Conservation (phyloP, 2,888 invertebrate species). For the Plagodis dolabraria region DNA sequence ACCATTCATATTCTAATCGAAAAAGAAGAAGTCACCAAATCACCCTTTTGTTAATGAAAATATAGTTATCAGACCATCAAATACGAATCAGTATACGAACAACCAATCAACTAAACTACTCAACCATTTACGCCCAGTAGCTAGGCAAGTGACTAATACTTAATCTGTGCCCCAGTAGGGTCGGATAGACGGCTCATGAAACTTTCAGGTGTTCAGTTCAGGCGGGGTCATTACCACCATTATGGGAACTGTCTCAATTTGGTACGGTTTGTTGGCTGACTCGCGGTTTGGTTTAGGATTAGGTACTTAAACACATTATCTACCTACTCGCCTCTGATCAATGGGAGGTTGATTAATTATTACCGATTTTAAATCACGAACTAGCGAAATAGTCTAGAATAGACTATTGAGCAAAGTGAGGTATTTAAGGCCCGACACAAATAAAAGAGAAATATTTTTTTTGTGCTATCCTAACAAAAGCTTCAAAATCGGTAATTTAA, state of each 20-base stretch:
- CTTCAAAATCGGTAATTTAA: too few relatives aligned
- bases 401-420: too few relatives aligned
- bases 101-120: constrained; percentile 9
- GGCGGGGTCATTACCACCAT: constrained; percentile 6
- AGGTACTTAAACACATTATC: too few relatives aligned
- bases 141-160: neutral
- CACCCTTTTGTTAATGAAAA: too few relatives aligned
- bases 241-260: constrained; percentile 12
- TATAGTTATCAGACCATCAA: too few relatives aligned
- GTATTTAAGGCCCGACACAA: neutral
- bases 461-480: too few relatives aligned
- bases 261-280: constrained; percentile 1
- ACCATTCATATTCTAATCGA: too few relatives aligned
- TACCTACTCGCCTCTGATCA: too few relatives aligned
- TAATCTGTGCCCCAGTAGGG: neutral
- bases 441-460: too few relatives aligned
- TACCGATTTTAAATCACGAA: too few relatives aligned
- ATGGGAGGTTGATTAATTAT: too few relatives aligned
- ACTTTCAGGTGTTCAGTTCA: constrained; percentile 8
- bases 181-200: constrained; percentile 10
- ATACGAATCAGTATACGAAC: neutral
- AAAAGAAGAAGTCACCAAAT: neutral
- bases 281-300: neutral
- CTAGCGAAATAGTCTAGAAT: too few relatives aligned
- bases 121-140: neutral